phyloP scores from a whole-genome alignment of 2,888 invertebrate genomes.

The Nowickia ferox region DNA sequence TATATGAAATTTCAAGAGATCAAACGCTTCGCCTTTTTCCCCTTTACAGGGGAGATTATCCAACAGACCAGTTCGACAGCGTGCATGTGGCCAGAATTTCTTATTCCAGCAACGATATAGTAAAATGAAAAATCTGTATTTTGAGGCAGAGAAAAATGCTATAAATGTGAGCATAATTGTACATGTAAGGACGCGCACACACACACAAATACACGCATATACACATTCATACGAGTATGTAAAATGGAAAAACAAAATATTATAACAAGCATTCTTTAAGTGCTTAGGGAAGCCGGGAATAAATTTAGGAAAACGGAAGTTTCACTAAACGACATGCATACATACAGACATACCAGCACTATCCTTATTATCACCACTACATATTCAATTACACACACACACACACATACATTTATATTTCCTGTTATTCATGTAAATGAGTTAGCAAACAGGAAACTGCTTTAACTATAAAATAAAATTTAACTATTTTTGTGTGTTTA shows the following conservation, averaged over 20 bases:
- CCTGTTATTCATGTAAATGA: slow-evolving; percentile 6
- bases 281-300: slow-evolving; percentile 63
- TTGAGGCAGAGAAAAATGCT: not conserved
- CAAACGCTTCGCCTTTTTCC: too few species aligned
- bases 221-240: too few species aligned
- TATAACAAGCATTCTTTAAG: slow-evolving; percentile 53
- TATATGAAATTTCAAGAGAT: too few species aligned
- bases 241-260: not conserved
- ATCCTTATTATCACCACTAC: not conserved
- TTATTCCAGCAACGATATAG: too few species aligned
- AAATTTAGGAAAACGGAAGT: slow-evolving; percentile 55
- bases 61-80: too few species aligned
- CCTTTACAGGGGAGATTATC: too few species aligned
- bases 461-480: slow-evolving; percentile 43
- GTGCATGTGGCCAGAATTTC: too few species aligned
- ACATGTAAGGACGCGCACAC: not conserved
- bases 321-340: not conserved
- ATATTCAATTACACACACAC: not conserved
- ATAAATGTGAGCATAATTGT: not conserved
- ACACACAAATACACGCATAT: not conserved
- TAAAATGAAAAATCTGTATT: not conserved
- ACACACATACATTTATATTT: not conserved
- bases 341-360: not conserved
- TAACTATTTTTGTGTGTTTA: slow-evolving; percentile 8
- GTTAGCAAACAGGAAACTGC: slow-evolving; percentile 12